phyloP scores from a whole-genome alignment of 2,797 vertebrate species.

The Thaleichthys pacificus region DNA sequence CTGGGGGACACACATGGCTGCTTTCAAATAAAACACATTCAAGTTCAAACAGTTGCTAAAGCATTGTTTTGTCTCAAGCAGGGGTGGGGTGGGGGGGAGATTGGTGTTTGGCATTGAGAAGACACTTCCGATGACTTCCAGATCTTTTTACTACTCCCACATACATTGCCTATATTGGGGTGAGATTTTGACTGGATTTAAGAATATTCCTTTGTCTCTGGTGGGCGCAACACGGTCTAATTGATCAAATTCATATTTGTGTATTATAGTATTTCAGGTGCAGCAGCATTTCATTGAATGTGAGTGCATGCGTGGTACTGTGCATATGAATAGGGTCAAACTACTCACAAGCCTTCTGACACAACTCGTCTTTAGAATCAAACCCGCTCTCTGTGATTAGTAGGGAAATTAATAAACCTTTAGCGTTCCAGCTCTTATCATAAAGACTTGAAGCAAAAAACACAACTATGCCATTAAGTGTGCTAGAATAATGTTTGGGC shows the following conservation, averaged over 20 bases:
- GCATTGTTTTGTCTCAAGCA: constrained; percentile 8
- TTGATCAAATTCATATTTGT: background rate
- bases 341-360: constrained; percentile 32
- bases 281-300: background rate
- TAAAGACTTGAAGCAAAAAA: constrained; percentile 66
- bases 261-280: background rate
- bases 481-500: constrained; percentile 77
- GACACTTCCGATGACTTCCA: constrained; percentile 70
- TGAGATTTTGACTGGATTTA: constrained; percentile 41
- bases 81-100: no score
- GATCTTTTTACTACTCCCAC: constrained; percentile 48
- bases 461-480: constrained; percentile 70
- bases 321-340: constrained; percentile 26
- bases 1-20: constrained; percentile 64
- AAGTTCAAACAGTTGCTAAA: constrained; percentile 63
- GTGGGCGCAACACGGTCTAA: constrained; percentile 18
- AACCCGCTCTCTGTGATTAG: constrained; percentile 36
- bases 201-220: constrained; percentile 40
- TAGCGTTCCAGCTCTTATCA: constrained; percentile 70
- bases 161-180: constrained; percentile 45
- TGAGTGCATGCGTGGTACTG: background rate
- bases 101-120: constrained; percentile 49
- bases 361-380: constrained; percentile 37
- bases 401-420: constrained; percentile 73
- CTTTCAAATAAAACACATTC: constrained; percentile 63